Conservation (phyloP, 1,140 invertebrate genomes). For the Saxidomus purpurata region DNA sequence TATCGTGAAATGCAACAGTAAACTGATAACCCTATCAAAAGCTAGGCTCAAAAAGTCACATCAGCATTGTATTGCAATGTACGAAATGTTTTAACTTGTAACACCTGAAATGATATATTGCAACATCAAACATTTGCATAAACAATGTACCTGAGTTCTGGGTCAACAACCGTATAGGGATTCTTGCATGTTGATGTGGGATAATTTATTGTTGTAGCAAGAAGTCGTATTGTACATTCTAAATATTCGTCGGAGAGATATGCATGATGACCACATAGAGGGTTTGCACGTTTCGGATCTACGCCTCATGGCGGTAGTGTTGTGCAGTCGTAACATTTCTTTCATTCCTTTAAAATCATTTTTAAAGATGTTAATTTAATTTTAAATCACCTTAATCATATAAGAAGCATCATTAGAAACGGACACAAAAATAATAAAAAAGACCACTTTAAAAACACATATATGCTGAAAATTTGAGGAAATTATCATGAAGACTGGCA, state of each 20-base stretch:
- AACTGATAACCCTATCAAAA: no score
- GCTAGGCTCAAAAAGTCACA: no score
- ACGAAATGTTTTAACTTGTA: no score
- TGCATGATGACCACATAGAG: slow-evolving; percentile 15
- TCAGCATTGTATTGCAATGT: no score
- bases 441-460: not conserved
- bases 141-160: slow-evolving; percentile 87
- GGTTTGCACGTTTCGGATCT: not conserved
- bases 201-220: slow-evolving; percentile 91
- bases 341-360: slow-evolving; percentile 26
- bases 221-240: slow-evolving; percentile 80
- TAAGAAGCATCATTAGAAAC: no score
- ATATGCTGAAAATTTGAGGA: not conserved
- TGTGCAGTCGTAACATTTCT: not conserved
- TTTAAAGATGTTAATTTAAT: no score
- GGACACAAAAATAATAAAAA: no score
- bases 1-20: no score
- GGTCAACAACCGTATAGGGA: slow-evolving; percentile 94
- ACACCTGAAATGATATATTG: no score
- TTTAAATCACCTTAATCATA: no score
- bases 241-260: slow-evolving; percentile 80
- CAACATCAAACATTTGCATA: no score
- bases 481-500: no score
- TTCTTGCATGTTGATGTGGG: slow-evolving; percentile 96
- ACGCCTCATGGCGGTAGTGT: slow-evolving; percentile 27